These are phyloP conservation scores for Pomacea canaliculata DNA, from an alignment of 2,888 invertebrate genomes.

Conservation along the genomic window DNA sequence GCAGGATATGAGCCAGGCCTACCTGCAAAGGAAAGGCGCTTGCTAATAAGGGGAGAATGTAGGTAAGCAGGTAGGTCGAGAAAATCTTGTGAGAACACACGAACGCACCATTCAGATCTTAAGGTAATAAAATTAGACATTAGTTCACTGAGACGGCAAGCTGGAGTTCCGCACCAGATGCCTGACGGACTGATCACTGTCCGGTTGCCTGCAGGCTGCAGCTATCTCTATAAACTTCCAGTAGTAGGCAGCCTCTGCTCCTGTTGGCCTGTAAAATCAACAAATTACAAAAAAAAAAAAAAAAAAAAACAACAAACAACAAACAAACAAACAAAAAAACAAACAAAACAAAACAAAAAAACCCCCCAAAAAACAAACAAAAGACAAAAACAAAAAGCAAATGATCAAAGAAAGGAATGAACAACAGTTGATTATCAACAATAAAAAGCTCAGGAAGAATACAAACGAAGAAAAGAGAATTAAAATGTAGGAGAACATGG, in stretches of 20 bases:
- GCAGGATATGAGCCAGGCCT: neutral
- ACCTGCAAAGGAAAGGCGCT: neutral
- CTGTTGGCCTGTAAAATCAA: neutral
- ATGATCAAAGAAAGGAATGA: too few species aligned
- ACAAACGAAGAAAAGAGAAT: too few species aligned
- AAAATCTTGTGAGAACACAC: neutral
- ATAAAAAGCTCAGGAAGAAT: too few species aligned
- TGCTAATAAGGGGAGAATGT: neutral
- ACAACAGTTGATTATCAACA: too few species aligned
- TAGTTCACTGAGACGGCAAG: too few species aligned
- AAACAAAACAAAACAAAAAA: too few species aligned
- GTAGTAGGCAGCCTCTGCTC: neutral
- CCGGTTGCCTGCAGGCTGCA: neutral
- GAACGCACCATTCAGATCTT: neutral
- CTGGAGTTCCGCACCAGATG: neutral
- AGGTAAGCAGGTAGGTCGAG: neutral
- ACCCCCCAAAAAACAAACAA: too few species aligned
- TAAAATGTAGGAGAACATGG: too few species aligned
- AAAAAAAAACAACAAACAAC: too few species aligned
- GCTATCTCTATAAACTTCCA: neutral
- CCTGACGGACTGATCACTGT: neutral
- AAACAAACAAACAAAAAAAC: too few species aligned
- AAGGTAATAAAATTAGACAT: neutral
- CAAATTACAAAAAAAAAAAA: too few species aligned
- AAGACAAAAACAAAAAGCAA: too few species aligned